A percentile compares a stretch with the other conserved stretches of the same genome.
phyloP scores from a whole-genome alignment of 1,140 invertebrate species.

The Cyphomyrmex costatus region DNA sequence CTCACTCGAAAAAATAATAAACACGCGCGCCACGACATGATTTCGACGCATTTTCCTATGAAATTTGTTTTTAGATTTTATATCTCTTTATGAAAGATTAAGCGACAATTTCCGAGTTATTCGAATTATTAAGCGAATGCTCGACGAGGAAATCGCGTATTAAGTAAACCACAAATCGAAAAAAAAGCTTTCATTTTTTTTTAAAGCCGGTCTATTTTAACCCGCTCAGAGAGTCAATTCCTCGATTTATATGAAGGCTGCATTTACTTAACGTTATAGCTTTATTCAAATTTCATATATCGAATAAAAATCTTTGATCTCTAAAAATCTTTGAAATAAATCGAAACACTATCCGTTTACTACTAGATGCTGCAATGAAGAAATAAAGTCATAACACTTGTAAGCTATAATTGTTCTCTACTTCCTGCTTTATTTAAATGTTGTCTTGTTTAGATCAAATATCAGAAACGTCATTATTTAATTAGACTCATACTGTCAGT shows the following conservation, averaged over 20 bases:
- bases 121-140: background rate
- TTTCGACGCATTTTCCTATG: constrained; percentile 1
- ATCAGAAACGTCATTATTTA: constrained; percentile 35
- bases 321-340: constrained; percentile 43
- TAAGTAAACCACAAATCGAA: background rate
- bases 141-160: background rate
- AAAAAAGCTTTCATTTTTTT: background rate
- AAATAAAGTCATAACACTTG: constrained; percentile 25
- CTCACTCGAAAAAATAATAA: constrained; percentile 6
- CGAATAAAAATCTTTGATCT: constrained; percentile 53
- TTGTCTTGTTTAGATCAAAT: background rate
- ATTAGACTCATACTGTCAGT: constrained; percentile 10
- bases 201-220: background rate
- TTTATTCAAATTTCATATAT: constrained; percentile 14
- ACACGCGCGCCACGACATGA: background rate
- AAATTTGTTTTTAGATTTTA: constrained; percentile 10
- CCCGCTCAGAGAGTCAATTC: background rate
- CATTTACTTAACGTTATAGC: background rate
- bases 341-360: background rate
- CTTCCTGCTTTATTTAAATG: constrained; percentile 37
- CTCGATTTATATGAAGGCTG: background rate
- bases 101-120: background rate
- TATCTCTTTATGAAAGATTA: constrained; percentile 13
- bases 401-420: background rate
- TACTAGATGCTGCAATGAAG: constrained; percentile 4